Base-by-base conservation (phyloP, 2,113 vertebrate species). In the Gallinago paraguaiae region DNA sequence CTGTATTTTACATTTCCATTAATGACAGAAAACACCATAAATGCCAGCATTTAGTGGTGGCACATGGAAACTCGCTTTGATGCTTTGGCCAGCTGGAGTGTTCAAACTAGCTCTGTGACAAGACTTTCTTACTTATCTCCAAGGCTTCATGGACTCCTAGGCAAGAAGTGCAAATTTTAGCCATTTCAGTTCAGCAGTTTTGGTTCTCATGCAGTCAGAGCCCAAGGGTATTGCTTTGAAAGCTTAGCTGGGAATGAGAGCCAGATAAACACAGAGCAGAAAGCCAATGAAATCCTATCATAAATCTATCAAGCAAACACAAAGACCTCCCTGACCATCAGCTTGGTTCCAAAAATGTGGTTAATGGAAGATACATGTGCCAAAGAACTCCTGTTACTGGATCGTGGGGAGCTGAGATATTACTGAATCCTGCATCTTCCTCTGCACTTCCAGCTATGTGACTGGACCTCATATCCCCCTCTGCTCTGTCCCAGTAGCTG, bases 161-260 rank as follows among this genome's bases (percentile, higher is more conserved):
- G 60, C 56, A 80, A 86, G 57, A 75, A 75, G 64, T 93, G 89
- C 35, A 68, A 68, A 45, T 86, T 75, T 77, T 54, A 95, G 82
- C 71, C 56, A 63, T 90, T 90, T 84, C 8, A 3, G 30, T 86
- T 71, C 30, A 90, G 48, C 69, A 75, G 64, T 48, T 90, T 93
- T 90, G 48, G 37, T 96, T 96, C 90, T 92, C 88, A 93, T 82
- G 65, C 54, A 90, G 76, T 79, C 77, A 82, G 65, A 96, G 33
- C 88, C 82, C 69, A 83, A 56, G 86, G 28, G 77, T 91, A 69
- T 71, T 92, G 45, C 68, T 94, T 67, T 83, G 72, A 94, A 71
- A 84, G 39, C 39, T 91, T 88, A 61, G 59, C 46, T 94, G 54
- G 65, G 90, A 94, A 61, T 33, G 65, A 92, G 75, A 90, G 92